phyloP scores from a whole-genome alignment of 2,888 invertebrate species.

The Ischnura elegans region DNA sequence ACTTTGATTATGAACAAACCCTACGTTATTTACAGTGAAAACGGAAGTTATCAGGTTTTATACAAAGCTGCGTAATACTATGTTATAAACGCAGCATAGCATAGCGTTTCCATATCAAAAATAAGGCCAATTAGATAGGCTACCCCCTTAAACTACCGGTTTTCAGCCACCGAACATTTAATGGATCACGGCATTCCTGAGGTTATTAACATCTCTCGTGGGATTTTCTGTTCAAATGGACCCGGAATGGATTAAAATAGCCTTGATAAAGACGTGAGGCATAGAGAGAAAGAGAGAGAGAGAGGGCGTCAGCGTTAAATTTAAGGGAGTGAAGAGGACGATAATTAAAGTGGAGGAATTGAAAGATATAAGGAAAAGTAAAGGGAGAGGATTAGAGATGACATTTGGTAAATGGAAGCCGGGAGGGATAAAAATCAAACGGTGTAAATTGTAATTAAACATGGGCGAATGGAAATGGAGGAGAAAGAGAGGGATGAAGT shows the following conservation, averaged over 20 bases:
- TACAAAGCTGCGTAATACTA: too few relatives aligned
- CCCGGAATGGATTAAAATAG: not conserved
- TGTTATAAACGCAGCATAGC: too few relatives aligned
- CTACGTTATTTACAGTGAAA: too few relatives aligned
- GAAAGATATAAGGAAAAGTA: not conserved
- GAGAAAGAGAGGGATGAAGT: not conserved
- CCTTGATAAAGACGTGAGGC: not conserved
- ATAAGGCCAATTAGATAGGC: too few relatives aligned
- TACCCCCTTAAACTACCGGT: not conserved
- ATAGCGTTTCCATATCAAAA: too few relatives aligned
- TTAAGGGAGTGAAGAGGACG: not conserved
- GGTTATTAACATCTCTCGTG: not conserved
- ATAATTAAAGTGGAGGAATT: not conserved
- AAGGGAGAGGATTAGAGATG: not conserved
- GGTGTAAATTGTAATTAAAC: not conserved
- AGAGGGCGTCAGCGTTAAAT: not conserved
- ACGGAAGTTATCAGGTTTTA: too few relatives aligned
- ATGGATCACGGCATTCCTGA: not conserved
- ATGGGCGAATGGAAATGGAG: not conserved
- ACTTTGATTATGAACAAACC: too few relatives aligned
- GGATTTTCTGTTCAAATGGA: not conserved
- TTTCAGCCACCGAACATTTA: not conserved
- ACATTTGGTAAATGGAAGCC: not conserved
- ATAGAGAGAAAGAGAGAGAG: not conserved
- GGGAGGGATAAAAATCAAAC: not conserved